Percentiles rank a stretch among this genome's conserved stretches.
phyloP scores from a whole-genome alignment of 1,140 invertebrate species.

The Charaxes varanes region DNA sequence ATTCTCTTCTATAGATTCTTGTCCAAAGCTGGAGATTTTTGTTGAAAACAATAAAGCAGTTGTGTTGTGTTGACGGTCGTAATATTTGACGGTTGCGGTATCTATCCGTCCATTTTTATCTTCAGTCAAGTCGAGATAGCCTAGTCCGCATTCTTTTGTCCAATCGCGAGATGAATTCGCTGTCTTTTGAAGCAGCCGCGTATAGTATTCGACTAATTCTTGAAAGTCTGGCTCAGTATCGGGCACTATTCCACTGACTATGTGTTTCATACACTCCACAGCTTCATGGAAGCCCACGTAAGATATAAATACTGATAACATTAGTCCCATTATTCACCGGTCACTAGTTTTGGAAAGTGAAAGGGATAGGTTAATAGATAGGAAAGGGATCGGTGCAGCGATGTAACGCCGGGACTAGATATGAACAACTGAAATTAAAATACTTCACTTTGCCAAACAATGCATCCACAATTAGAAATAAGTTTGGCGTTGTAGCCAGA shows the following conservation, averaged over 20 bases:
- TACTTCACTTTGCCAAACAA: constrained; percentile 69
- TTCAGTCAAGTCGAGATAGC: constrained; percentile 61
- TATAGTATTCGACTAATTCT: constrained; percentile 58
- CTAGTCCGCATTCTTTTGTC: constrained; percentile 52
- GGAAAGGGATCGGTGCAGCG: constrained; percentile 53
- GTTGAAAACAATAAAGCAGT: constrained; percentile 67
- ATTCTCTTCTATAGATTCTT: constrained; percentile 61
- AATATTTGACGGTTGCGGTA: constrained; percentile 57
- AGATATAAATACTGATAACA: constrained; percentile 82
- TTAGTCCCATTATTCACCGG: constrained; percentile 76
- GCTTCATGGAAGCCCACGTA: constrained; percentile 83
- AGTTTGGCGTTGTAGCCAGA: constrained; percentile 57
- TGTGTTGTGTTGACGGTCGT: constrained; percentile 50
- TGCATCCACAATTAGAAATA: constrained; percentile 63
- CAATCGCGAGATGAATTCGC: constrained; percentile 46
- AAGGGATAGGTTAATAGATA: constrained; percentile 36
- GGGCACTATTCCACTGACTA: constrained; percentile 68
- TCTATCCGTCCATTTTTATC: constrained; percentile 53
- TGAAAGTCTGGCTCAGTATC: constrained; percentile 50
- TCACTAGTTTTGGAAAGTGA: constrained; percentile 34
- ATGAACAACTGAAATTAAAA: constrained; percentile 74
- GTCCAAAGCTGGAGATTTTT: constrained; percentile 72
- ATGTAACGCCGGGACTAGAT: constrained; percentile 64
- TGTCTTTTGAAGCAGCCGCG: constrained; percentile 42
- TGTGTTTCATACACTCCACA: constrained; percentile 75